These are phyloP conservation scores for Phaethornis superciliosus DNA, from an alignment of 2,113 vertebrate species.

Conservation along the genomic window DNA sequence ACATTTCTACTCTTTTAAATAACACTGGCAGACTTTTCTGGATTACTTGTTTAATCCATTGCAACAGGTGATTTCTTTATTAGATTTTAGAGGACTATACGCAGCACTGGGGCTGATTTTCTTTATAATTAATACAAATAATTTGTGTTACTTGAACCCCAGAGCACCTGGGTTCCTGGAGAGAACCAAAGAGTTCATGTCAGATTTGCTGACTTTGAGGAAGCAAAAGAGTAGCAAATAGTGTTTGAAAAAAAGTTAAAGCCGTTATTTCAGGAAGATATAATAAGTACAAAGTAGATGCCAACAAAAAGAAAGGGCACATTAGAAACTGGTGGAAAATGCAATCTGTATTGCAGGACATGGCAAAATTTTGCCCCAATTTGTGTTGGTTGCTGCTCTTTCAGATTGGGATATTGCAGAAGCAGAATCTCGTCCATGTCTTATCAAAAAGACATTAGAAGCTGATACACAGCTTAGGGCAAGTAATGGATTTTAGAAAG, in stretches of 20 bases:
- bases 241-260: not conserved
- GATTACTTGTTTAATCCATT: not conserved
- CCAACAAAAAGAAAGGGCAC: not conserved
- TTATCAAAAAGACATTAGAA: not conserved
- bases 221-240: not conserved
- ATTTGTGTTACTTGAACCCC: not conserved
- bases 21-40: not conserved
- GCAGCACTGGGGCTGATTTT: not conserved
- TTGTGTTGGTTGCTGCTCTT: not conserved
- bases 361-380: not conserved
- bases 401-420: not conserved
- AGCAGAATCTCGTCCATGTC: not conserved
- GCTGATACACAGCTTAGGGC: too few relatives aligned
- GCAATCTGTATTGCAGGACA: not conserved
- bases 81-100: not conserved
- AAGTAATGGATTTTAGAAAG: too few relatives aligned
- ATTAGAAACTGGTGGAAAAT: not conserved
- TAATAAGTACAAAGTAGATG: not conserved
- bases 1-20: not conserved
- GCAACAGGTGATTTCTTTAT: not conserved
- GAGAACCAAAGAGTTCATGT: not conserved
- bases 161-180: not conserved
- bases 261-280: not conserved
- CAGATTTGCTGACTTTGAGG: not conserved
- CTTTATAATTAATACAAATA: not conserved